These are phyloP conservation scores for Eledona agricola DNA, from an alignment of 2,888 invertebrate genomes.

Conservation along the genomic window DNA sequence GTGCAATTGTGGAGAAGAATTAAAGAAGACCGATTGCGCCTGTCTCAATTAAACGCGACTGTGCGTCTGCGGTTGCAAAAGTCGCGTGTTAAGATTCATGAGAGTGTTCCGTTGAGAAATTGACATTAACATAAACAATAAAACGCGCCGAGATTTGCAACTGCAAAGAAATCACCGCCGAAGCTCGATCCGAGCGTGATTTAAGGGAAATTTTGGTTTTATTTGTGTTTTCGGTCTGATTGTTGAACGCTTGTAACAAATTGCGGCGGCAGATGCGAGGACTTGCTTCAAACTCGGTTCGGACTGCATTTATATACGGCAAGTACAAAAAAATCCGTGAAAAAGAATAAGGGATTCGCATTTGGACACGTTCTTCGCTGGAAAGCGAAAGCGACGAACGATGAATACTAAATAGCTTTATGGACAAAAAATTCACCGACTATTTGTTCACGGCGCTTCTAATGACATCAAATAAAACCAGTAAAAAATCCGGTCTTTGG, in stretches of 20 bases:
- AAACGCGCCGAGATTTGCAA: constrained; percentile 37
- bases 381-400: too few species aligned
- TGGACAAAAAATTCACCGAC: too few species aligned
- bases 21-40: constrained; percentile 10
- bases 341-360: too few species aligned
- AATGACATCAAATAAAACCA: too few species aligned
- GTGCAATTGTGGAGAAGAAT: constrained; percentile 14
- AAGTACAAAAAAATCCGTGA: too few species aligned
- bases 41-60: constrained; percentile 17
- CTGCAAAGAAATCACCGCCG: constrained; percentile 31
- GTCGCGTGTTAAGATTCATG: constrained; percentile 32
- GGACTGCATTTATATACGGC: background rate
- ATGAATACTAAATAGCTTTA: too few species aligned
- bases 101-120: constrained; percentile 38
- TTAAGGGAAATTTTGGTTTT: constrained; percentile 42
- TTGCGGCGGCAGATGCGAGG: constrained; percentile 27
- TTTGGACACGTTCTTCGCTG: too few species aligned
- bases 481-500: too few species aligned
- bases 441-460: too few species aligned
- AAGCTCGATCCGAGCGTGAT: constrained; percentile 41
- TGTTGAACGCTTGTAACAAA: constrained; percentile 36
- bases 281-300: background rate
- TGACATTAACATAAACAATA: constrained; percentile 31
- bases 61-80: constrained; percentile 12
- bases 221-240: constrained; percentile 43